Conservation (phyloP, 2,113 vertebrate species). For the Odocoileus virginianus region DNA sequence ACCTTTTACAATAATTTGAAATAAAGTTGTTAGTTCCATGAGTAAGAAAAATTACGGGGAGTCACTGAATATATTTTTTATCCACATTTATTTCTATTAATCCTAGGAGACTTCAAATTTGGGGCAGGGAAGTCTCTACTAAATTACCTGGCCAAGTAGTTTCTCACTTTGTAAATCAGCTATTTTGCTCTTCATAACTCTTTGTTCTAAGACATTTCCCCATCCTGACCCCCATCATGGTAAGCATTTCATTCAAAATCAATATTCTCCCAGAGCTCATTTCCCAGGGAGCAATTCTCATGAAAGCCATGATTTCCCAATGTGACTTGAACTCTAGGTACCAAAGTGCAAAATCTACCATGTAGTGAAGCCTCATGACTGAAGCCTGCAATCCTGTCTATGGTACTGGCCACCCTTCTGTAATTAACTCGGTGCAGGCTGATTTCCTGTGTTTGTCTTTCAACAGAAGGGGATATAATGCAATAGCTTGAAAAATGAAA, state of each 20-base stretch:
- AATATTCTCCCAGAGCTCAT: background rate
- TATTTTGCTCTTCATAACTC: background rate
- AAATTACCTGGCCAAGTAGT: constrained; percentile 40
- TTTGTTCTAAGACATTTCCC: constrained; percentile 30
- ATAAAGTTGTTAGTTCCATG: background rate
- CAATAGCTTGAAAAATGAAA: constrained; percentile 57
- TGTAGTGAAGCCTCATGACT: background rate
- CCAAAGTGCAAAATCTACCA: background rate
- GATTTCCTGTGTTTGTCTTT: constrained; percentile 60
- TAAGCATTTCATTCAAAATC: constrained; percentile 50
- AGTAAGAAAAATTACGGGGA: background rate
- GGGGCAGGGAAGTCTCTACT: background rate
- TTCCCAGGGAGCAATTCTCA: constrained; percentile 44
- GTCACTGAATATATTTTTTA: background rate
- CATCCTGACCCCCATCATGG: background rate
- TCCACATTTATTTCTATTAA: background rate
- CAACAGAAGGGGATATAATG: constrained; percentile 58
- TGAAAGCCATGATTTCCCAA: constrained; percentile 23
- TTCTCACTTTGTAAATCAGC: constrained; percentile 57
- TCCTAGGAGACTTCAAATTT: background rate
- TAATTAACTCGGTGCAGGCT: constrained; percentile 63
- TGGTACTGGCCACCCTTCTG: background rate
- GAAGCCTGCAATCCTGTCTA: background rate
- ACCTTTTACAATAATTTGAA: background rate
- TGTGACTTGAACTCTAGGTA: constrained; percentile 24